Conservation (phyloP, 2,888 invertebrate species). For the Phalangium opilio region DNA sequence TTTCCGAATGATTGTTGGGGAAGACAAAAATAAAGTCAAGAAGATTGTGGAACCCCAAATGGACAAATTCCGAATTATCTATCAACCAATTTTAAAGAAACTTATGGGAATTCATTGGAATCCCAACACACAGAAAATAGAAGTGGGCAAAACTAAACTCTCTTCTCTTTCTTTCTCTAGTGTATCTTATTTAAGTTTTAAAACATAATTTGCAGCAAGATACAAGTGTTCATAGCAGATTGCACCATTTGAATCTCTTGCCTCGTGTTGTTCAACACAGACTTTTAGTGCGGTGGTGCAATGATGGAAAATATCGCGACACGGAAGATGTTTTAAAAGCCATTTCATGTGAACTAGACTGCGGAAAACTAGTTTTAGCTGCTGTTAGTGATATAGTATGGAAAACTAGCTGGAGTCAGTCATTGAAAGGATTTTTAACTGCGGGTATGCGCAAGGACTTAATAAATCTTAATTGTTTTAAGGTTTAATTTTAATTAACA, state of each 20-base stretch:
- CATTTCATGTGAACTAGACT: constrained; percentile 59
- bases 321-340: constrained; percentile 65
- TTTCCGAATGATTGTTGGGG: constrained; percentile 93
- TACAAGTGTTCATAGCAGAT: constrained; percentile 46
- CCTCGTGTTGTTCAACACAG: constrained; percentile 40
- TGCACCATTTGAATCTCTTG: constrained; percentile 63
- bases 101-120: background rate
- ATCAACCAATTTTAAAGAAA: constrained; percentile 29
- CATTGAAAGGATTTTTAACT: constrained; percentile 72
- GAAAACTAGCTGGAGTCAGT: constrained; percentile 74
- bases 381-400: constrained; percentile 54
- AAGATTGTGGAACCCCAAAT: constrained; percentile 79
- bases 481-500: background rate
- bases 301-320: constrained; percentile 42
- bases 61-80: constrained; percentile 58
- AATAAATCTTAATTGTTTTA: background rate
- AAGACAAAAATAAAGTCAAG: constrained; percentile 81
- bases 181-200: background rate
- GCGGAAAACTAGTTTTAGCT: constrained; percentile 47
- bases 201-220: constrained; percentile 41
- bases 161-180: background rate
- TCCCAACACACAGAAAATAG: background rate
- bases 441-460: constrained; percentile 38
- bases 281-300: constrained; percentile 25
- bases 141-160: background rate